These are phyloP conservation scores for Blastobasis adustella DNA, from an alignment of 2,888 invertebrate species.

Conservation along the genomic window DNA sequence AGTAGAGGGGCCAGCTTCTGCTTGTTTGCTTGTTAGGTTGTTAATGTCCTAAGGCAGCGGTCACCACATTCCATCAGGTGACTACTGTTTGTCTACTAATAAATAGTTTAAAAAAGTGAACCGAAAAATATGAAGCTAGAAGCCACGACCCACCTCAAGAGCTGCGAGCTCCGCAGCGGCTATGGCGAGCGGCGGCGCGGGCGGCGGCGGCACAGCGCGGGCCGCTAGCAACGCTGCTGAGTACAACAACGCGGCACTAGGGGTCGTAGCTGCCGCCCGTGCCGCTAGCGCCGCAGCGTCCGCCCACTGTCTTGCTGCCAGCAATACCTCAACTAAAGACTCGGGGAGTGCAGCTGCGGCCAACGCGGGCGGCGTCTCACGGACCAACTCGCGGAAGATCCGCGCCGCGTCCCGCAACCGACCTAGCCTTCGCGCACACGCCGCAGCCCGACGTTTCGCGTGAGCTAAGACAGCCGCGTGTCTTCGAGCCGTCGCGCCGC, in stretches of 20 bases:
- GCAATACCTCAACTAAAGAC: slow-evolving; percentile 94
- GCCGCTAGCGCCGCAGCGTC: slow-evolving; percentile 94
- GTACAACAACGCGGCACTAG: slow-evolving; percentile 96
- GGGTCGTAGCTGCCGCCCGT: slow-evolving; percentile 94
- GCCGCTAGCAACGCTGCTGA: slow-evolving; percentile 96
- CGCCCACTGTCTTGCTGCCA: slow-evolving; percentile 89
- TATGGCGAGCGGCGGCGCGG: slow-evolving; percentile 83
- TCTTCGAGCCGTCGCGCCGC: slow-evolving; percentile 92
- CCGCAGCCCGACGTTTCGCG: slow-evolving; percentile 94
- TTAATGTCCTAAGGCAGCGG: too few relatives aligned
- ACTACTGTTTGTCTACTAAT: too few relatives aligned
- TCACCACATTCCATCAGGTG: too few relatives aligned
- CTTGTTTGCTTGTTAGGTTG: too few relatives aligned
- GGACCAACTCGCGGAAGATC: slow-evolving; percentile 96
- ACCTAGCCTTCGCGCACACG: slow-evolving; percentile 96
- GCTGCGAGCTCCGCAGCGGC: slow-evolving; percentile 94
- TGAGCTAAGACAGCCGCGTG: slow-evolving; percentile 96
- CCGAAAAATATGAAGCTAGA: slow-evolving; percentile 51
- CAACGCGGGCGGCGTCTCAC: slow-evolving; percentile 96
- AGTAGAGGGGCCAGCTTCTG: too few relatives aligned
- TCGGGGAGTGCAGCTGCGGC: slow-evolving; percentile 92
- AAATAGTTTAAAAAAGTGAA: neutral
- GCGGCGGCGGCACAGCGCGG: slow-evolving; percentile 90
- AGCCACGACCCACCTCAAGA: slow-evolving; percentile 74
- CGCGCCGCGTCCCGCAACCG: slow-evolving; percentile 96